Percentiles rank a stretch among this genome's conserved stretches.
These are phyloP conservation scores for Drosophila insularis DNA, from an alignment of 1,140 invertebrate species.

Conservation along the genomic window DNA sequence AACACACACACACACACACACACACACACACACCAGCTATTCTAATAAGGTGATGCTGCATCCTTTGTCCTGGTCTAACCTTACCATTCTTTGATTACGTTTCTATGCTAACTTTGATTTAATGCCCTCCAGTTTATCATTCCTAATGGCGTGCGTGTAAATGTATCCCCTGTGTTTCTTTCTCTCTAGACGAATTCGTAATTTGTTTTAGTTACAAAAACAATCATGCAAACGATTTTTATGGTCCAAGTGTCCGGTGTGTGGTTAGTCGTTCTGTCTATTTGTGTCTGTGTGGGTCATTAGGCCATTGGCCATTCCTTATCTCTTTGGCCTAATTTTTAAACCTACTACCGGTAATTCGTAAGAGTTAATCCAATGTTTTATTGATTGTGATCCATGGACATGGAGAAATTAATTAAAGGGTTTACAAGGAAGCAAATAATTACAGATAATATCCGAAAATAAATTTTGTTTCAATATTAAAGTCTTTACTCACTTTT, in stretches of 20 bases:
- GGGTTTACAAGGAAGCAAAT: no score
- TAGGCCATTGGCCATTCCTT: constrained; percentile 39
- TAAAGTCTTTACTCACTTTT: constrained; percentile 61
- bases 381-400: constrained; percentile 56
- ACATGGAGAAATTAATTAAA: background rate
- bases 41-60: constrained; percentile 62
- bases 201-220: constrained; percentile 73
- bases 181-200: constrained; percentile 39
- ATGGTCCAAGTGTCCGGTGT: constrained; percentile 27
- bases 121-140: constrained; percentile 76
- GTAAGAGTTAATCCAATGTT: constrained; percentile 64
- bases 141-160: constrained; percentile 73
- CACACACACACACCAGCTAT: constrained; percentile 22
- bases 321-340: constrained; percentile 62
- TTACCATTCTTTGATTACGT: constrained; percentile 7
- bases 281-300: constrained; percentile 32
- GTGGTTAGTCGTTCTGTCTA: constrained; percentile 17
- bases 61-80: constrained; percentile 24
- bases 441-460: no score
- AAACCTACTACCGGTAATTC: constrained; percentile 57
- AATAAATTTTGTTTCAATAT: no score
- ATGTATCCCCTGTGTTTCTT: constrained; percentile 56
- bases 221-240: constrained; percentile 68
- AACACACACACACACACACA: constrained; percentile 29
- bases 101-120: constrained; percentile 76